These are phyloP conservation scores for Vireo altiloquus DNA, from an alignment of 2,113 vertebrate species.

Conservation along the genomic window DNA sequence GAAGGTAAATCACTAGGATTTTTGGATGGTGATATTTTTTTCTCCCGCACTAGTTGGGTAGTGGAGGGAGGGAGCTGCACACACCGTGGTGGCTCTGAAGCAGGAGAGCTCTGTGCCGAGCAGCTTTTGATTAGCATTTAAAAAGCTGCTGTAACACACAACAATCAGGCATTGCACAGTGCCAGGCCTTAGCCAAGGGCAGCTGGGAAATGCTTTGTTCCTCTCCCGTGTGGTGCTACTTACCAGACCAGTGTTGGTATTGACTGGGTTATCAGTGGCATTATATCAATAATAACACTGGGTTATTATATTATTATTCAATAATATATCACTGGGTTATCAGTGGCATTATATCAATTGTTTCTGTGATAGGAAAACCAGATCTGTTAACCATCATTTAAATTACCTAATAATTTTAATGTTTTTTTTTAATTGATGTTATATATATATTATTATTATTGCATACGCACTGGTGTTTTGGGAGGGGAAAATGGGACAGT, in stretches of 20 bases:
- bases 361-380: not conserved
- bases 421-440: no score
- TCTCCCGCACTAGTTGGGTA: not conserved
- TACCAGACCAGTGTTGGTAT: not conserved
- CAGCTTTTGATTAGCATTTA: not conserved
- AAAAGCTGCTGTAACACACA: not conserved
- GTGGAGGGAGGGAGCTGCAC: not conserved
- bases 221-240: fast-evolving
- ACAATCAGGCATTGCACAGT: not conserved
- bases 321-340: not conserved
- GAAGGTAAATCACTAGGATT: not conserved
- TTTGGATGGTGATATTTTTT: not conserved
- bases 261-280: not conserved
- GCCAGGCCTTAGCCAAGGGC: not conserved
- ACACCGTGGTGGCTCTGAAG: fast-evolving
- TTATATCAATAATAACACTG: no score
- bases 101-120: not conserved
- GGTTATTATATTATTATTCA: no score
- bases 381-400: not conserved
- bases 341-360: not conserved
- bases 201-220: not conserved
- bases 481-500: not conserved
- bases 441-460: not conserved
- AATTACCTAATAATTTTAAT: not conserved
- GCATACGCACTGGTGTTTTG: not conserved